Evolutionary conservation across 2,797 vertebrate genomes (phyloP).

Genomic region (Hypotaenidia okinawae): DNA sequence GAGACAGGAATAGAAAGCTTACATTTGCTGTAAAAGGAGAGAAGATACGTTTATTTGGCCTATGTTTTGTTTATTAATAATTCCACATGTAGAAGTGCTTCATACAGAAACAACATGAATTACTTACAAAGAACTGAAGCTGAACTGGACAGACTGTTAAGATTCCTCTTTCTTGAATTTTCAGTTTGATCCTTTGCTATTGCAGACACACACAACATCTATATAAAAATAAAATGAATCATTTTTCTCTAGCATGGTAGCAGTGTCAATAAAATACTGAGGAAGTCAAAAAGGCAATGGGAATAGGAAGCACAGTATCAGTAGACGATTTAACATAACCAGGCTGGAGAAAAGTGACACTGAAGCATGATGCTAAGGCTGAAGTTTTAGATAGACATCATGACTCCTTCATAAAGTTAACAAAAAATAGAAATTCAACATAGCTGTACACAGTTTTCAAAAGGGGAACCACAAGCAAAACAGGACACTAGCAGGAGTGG

Average conservation of each 20-base stretch:
- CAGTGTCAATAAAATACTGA: neutral
- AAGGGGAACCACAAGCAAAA: neutral
- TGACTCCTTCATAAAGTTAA: neutral
- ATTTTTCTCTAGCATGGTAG: neutral
- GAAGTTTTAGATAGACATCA: neutral
- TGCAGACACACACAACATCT: neutral
- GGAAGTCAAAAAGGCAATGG: neutral
- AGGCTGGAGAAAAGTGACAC: neutral
- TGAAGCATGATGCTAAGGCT: neutral
- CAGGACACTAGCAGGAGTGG: neutral
- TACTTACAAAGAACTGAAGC: neutral
- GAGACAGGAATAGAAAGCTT: neutral
- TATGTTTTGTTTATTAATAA: neutral
- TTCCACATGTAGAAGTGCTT: neutral
- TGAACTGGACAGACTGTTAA: neutral
- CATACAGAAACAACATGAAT: neutral
- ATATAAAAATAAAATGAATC: neutral
- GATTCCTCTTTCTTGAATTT: neutral
- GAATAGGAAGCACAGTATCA: neutral
- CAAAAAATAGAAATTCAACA: neutral
- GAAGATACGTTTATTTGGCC: neutral
- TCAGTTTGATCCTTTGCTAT: neutral
- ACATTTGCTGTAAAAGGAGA: neutral
- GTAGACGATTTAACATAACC: neutral
- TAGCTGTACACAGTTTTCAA: neutral